These are phyloP conservation scores for Zeuzera pyrina DNA, from an alignment of 2,888 invertebrate genomes.

Conservation along the genomic window DNA sequence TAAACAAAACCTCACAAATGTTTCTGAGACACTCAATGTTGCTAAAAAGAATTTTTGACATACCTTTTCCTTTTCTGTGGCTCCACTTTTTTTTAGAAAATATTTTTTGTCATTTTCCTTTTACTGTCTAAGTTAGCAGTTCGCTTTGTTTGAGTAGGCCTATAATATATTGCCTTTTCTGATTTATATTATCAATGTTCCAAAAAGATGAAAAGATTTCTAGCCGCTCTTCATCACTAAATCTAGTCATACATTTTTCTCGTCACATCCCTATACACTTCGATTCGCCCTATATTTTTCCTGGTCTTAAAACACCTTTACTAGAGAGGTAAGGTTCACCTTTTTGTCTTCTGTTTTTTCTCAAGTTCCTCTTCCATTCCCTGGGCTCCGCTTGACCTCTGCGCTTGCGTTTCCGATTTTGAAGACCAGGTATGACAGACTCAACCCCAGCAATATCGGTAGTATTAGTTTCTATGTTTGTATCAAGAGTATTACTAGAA, in stretches of 20 bases:
- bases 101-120: slow-evolving; percentile 7
- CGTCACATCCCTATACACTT: slow-evolving; percentile 11
- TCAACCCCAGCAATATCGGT: not conserved
- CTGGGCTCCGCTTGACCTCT: slow-evolving; percentile 12
- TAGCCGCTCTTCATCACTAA: slow-evolving; percentile 12
- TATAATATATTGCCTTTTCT: slow-evolving; percentile 15
- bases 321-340: no score
- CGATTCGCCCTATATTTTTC: slow-evolving; percentile 9
- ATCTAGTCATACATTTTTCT: slow-evolving; percentile 13
- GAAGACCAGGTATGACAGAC: slow-evolving; percentile 7
- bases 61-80: slow-evolving; percentile 2
- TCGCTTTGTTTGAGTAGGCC: slow-evolving; percentile 7
- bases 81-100: slow-evolving; percentile 4
- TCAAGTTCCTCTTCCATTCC: slow-evolving; percentile 14
- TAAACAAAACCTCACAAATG: slow-evolving; percentile 10
- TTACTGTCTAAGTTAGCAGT: slow-evolving; percentile 8
- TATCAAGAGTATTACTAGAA: no score
- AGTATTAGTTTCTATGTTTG: not conserved
- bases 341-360: slow-evolving; percentile 13
- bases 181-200: slow-evolving; percentile 12
- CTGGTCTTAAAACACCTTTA: slow-evolving; percentile 13
- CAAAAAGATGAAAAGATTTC: slow-evolving; percentile 12
- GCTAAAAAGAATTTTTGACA: slow-evolving; percentile 11
- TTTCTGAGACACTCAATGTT: slow-evolving; percentile 11
- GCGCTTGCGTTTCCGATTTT: slow-evolving; percentile 14